Evolutionary conservation across 2,797 vertebrate species (phyloP).

Genomic region (Hyperoplus lanceolatus): DNA sequence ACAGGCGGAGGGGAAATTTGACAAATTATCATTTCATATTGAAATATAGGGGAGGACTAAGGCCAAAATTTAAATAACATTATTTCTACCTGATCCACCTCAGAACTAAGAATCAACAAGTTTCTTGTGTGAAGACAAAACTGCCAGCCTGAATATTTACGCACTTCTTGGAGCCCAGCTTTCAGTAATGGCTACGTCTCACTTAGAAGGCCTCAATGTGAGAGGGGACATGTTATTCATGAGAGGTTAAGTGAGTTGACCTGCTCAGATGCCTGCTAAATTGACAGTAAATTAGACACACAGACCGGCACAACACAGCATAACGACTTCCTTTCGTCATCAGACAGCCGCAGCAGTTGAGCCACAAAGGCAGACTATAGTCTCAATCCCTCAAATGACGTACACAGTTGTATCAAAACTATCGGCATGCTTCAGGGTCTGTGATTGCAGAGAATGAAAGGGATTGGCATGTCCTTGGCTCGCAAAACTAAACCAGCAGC

Average conservation of each 20-base stretch:
- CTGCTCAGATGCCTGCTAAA: constrained; percentile 78
- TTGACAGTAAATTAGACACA: constrained; percentile 75
- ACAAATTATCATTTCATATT: constrained; percentile 60
- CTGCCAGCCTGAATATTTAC: constrained; percentile 73
- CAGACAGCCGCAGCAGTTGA: constrained; percentile 25
- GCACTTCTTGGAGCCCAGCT: constrained; percentile 61
- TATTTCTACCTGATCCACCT: constrained; percentile 53
- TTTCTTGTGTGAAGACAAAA: constrained; percentile 33
- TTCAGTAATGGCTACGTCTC: constrained; percentile 69
- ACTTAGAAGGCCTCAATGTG: constrained; percentile 68
- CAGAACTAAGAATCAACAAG: constrained; percentile 41
- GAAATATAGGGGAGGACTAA: constrained; percentile 45
- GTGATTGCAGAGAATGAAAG: constrained; percentile 7
- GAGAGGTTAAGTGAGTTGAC: constrained; percentile 81
- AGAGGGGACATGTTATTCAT: constrained; percentile 78
- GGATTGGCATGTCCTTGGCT: neutral
- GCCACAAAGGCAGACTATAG: constrained; percentile 37
- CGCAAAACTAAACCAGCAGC: neutral
- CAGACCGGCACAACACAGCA: constrained; percentile 38
- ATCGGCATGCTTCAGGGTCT: neutral
- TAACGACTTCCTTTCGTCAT: constrained; percentile 51
- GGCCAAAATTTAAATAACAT: constrained; percentile 50
- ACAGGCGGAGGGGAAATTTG: constrained; percentile 36
- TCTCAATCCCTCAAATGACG: constrained; percentile 31
- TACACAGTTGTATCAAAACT: constrained; percentile 6